These are phyloP conservation scores for Mythimna albipuncta DNA, from an alignment of 2,888 invertebrate species.

Conservation along the genomic window DNA sequence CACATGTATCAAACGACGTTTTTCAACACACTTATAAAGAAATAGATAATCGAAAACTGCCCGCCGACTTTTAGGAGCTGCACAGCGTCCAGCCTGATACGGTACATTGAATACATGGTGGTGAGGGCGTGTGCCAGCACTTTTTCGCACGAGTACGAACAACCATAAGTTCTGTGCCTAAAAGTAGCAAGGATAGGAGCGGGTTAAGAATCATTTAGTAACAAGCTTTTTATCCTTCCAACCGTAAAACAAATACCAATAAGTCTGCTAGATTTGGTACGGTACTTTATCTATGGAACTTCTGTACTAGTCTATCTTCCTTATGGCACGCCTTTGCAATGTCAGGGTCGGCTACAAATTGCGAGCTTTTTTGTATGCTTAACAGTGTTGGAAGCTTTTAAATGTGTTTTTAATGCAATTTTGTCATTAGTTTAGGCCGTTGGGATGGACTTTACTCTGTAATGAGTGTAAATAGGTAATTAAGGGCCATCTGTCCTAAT, in stretches of 20 bases:
- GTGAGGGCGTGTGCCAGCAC: too few relatives aligned
- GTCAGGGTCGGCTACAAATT: constrained; percentile 42
- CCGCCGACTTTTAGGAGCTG: too few relatives aligned
- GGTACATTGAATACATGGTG: too few relatives aligned
- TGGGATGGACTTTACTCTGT: constrained; percentile 14
- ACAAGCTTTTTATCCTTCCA: too few relatives aligned
- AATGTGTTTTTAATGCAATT: constrained; percentile 61
- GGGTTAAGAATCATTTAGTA: too few relatives aligned
- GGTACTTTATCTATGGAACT: constrained; percentile 8
- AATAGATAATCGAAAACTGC: too few relatives aligned
- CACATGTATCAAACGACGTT: too few relatives aligned
- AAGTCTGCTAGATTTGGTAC: background rate
- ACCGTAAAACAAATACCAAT: background rate
- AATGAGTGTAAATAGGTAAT: constrained; percentile 17
- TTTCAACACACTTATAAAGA: too few relatives aligned
- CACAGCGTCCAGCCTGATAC: too few relatives aligned
- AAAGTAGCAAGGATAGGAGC: too few relatives aligned
- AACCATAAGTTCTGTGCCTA: too few relatives aligned
- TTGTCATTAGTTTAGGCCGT: constrained; percentile 35
- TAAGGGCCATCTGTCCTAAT: constrained; percentile 2
- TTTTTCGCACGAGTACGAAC: too few relatives aligned
- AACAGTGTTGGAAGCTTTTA: constrained; percentile 28
- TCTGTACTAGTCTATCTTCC: constrained; percentile 4
- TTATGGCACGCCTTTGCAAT: constrained; percentile 34
- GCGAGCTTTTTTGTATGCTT: constrained; percentile 43